Conservation (phyloP, 1,140 invertebrate species). For the Listronotus oregonensis region DNA sequence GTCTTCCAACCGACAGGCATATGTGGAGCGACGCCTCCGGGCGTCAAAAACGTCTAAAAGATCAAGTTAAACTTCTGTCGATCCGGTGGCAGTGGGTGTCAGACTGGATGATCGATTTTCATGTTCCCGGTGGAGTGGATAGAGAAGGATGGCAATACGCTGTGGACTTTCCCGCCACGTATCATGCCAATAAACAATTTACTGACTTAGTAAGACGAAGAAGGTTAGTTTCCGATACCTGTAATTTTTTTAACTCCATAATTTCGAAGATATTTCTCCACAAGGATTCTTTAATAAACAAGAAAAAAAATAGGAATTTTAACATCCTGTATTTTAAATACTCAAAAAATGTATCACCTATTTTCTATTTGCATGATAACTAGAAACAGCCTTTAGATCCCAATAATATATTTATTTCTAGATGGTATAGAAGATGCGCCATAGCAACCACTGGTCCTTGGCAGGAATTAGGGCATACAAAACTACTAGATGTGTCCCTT, state of each 20-base stretch:
- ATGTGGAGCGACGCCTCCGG: slow-evolving; percentile 90
- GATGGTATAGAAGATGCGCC: slow-evolving; percentile 82
- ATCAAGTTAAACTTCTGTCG: slow-evolving; percentile 82
- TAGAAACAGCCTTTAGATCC: no score
- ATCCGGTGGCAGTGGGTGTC: slow-evolving; percentile 90
- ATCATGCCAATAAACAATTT: slow-evolving; percentile 82
- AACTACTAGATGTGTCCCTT: slow-evolving; percentile 79
- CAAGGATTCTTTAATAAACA: no score
- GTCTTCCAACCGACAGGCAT: slow-evolving; percentile 84
- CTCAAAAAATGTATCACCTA: no score
- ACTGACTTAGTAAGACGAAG: slow-evolving; percentile 87
- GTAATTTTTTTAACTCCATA: no score
- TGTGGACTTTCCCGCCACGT: slow-evolving; percentile 84
- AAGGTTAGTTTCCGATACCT: slow-evolving; percentile 15
- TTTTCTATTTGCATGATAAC: no score
- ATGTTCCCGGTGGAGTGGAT: slow-evolving; percentile 86
- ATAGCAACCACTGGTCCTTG: slow-evolving; percentile 85
- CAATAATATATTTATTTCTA: slow-evolving; percentile 50
- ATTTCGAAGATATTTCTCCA: no score
- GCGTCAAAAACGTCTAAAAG: slow-evolving; percentile 78
- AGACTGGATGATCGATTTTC: slow-evolving; percentile 89
- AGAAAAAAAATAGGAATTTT: no score
- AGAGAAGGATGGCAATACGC: slow-evolving; percentile 94
- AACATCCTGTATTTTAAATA: no score
- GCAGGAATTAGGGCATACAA: slow-evolving; percentile 82